phyloP scores from a whole-genome alignment of 2,113 vertebrate species.

The Paracanthobrama guichenoti region DNA sequence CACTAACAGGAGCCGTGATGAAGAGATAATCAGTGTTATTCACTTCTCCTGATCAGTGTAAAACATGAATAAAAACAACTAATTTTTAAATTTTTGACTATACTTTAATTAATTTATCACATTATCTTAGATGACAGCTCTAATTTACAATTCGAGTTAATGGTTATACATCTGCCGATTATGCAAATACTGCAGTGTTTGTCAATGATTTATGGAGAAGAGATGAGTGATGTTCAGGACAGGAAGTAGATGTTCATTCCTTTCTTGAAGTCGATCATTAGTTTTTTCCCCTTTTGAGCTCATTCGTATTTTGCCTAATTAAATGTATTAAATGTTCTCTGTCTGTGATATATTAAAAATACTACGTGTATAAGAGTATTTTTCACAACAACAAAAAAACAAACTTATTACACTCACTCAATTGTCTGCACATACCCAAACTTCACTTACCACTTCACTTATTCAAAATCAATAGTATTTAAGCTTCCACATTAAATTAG shows the following conservation, averaged over 20 bases:
- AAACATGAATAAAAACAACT: not conserved
- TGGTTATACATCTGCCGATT: conserved; percentile 67
- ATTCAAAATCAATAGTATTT: not conserved
- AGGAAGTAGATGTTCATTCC: conserved; percentile 66
- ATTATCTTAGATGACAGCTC: not conserved
- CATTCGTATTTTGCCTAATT: not conserved
- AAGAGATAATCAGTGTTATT: too few relatives aligned
- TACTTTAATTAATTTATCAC: not conserved
- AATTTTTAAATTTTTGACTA: not conserved
- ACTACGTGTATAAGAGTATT: not conserved
- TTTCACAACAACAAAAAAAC: not conserved
- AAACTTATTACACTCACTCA: not conserved
- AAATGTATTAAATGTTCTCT: not conserved
- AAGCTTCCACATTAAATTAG: not conserved
- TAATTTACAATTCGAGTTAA: conserved; percentile 58
- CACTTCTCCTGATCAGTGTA: too few relatives aligned
- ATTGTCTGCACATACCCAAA: not conserved
- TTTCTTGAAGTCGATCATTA: conserved; percentile 67
- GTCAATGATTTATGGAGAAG: conserved; percentile 73
- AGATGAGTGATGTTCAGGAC: conserved; percentile 66
- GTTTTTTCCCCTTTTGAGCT: conserved; percentile 16
- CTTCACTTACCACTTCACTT: too few relatives aligned
- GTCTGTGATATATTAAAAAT: not conserved
- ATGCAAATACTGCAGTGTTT: conserved; percentile 52
- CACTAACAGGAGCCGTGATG: too few relatives aligned